Percentiles rank a stretch among this genome's conserved stretches.
Evolutionary conservation across 2,113 vertebrate genomes (phyloP).

Genomic region (Gymnarchus niloticus): DNA sequence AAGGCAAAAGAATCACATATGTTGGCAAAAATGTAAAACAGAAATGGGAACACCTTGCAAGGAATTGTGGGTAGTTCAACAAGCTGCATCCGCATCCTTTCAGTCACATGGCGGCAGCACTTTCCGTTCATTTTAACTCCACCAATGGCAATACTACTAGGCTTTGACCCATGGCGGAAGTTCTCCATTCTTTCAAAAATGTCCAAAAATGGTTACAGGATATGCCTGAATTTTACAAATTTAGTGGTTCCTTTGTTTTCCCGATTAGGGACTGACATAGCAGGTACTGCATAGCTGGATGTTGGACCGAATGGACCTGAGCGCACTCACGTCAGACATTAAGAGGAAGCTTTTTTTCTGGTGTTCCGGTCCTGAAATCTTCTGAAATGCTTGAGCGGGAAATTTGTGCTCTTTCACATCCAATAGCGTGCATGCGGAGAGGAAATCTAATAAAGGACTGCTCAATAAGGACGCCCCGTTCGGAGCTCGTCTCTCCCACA

Average conservation of each 20-base stretch:
- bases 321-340: not conserved
- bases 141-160: not conserved
- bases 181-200: not conserved
- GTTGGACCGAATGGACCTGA: not conserved
- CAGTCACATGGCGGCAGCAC: not conserved
- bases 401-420: not conserved
- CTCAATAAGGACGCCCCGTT: not conserved
- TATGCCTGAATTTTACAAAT: not conserved
- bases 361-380: not conserved
- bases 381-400: not conserved
- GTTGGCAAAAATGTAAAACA: conserved; percentile 46
- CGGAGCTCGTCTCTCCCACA: not conserved
- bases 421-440: not conserved
- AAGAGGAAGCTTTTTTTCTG: not conserved
- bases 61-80: not conserved
- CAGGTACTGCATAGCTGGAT: not conserved
- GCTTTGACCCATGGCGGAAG: not conserved
- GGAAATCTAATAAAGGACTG: conserved; percentile 9
- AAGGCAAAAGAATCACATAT: conserved; percentile 55
- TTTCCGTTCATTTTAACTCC: not conserved
- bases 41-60: conserved; percentile 26
- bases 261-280: not conserved
- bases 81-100: not conserved
- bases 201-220: not conserved
- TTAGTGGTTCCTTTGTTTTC: not conserved